Percentiles rank a stretch among this genome's conserved stretches.
These are phyloP conservation scores for Geodia barretti DNA, from an alignment of 37 sponge, comb jelly and placozoan genomes.

Conservation along the genomic window DNA sequence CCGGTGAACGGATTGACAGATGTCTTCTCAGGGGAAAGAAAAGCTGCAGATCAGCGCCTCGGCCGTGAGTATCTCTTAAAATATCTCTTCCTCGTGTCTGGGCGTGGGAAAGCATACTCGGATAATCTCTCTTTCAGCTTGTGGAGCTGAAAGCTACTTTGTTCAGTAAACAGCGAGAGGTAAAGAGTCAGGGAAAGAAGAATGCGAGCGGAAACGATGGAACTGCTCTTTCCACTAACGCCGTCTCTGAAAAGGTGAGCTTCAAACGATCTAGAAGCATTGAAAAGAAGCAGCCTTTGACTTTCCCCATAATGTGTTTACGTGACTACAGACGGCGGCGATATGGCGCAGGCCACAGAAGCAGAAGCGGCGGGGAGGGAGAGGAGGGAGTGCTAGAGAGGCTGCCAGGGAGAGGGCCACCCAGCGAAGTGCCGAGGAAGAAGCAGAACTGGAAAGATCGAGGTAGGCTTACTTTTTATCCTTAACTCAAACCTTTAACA, in stretches of 20 bases:
- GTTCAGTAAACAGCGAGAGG: conserved; percentile 60
- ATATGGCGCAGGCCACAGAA: conserved; percentile 52
- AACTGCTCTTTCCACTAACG: background rate
- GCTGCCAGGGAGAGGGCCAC: background rate
- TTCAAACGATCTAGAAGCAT: no score
- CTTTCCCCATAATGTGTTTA: background rate
- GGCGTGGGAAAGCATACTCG: no score
- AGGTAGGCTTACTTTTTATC: conserved; percentile 26
- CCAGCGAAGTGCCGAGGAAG: conserved; percentile 21
- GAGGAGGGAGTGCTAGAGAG: background rate
- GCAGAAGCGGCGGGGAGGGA: background rate
- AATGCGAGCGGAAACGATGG: background rate
- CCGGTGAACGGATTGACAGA: no score
- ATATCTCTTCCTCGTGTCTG: no score
- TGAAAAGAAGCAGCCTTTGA: no score
- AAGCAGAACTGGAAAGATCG: conserved; percentile 44
- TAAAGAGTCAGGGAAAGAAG: conserved; percentile 14
- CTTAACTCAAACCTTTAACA: no score
- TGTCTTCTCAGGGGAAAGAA: conserved; percentile 5
- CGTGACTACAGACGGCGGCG: conserved; percentile 55
- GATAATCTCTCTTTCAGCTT: conserved; percentile 33
- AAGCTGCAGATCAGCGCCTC: conserved; percentile 63
- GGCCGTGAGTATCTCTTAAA: conserved; percentile 48
- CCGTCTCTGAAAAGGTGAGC: conserved; percentile 76
- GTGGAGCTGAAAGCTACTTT: conserved; percentile 85